Base-by-base conservation (phyloP, 2,888 invertebrate species). In the Agrotis segetum region DNA sequence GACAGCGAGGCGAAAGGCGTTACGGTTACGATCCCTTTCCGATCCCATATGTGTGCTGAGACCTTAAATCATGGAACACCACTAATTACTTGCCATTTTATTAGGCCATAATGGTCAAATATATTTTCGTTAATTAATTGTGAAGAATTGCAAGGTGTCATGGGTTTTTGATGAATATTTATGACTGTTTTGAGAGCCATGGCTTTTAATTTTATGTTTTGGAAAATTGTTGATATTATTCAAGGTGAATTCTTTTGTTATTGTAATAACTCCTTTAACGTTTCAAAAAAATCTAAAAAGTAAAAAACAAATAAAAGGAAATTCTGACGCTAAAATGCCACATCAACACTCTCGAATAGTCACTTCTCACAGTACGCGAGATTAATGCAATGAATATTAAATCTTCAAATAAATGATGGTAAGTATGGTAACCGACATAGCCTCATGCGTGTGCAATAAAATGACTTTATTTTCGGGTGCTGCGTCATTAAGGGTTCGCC, bases 21-120 rank as follows among this genome's bases (percentile, higher is more conserved):
- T n/a, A n/a, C n/a, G n/a, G n/a, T n/a, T n/a, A n/a, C n/a, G n/a
- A n/a, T n/a, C n/a, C n/a, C n/a, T n/a, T n/a, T n/a, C n/a, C n/a
- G n/a, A n/a, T n/a, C n/a, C n/a, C n/a, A n/a, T n/a, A n/a, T n/a
- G n/a, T n/a, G n/a, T n/a, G n/a, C n/a, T n/a, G n/a, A n/a, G n/a
- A n/a, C n/a, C n/a, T n/a, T n/a, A 95, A 95, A 96, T 94, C 94
- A 92, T 90, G 90, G 90, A 90, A 88, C 89, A 88, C 88, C 85
- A 90, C 92, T 93, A 92, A 95, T 94, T 93, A 92, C 89, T 85
- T 78, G 74, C 76, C 74, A 85, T 85, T 75, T 77, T 77, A 73
- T 81, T 72, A 74, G 64, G 74, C 60, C 67, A 65, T 71, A 68
- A 70, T 62, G 68, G 53, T 65, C 68, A 83, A 72, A 67, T 74